These are phyloP conservation scores for Pagetopsis macropterus DNA, from an alignment of 2,797 vertebrate species.

Conservation along the genomic window DNA sequence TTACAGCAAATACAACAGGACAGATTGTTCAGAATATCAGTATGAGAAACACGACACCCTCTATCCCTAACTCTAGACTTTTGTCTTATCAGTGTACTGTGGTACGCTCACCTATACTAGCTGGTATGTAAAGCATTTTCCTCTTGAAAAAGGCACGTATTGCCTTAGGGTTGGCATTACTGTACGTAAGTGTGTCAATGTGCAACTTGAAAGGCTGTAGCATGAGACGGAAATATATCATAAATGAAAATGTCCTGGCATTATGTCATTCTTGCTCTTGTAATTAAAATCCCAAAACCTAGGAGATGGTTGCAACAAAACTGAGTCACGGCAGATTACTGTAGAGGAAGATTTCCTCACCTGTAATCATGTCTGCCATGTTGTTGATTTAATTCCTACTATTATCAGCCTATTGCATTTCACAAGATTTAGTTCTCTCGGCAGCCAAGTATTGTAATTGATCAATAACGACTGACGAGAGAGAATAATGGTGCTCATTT, in stretches of 20 bases:
- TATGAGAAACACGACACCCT: no score
- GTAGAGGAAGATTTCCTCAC: conserved; percentile 1
- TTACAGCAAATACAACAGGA: no score
- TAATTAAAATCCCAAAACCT: not conserved
- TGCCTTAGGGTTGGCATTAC: not conserved
- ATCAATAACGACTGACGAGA: not conserved
- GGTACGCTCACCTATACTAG: not conserved
- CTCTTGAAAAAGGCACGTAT: not conserved
- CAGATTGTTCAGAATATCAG: no score
- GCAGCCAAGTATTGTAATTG: not conserved
- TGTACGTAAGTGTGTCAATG: not conserved
- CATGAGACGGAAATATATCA: not conserved
- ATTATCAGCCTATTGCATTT: not conserved
- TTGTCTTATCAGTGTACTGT: not conserved
- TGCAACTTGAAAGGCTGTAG: not conserved
- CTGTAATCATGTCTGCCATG: not conserved
- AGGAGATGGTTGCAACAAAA: not conserved
- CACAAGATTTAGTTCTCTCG: not conserved
- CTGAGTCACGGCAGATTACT: not conserved
- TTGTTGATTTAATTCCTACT: not conserved
- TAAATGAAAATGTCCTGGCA: not conserved
- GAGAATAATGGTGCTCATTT: not conserved
- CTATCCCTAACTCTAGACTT: no score
- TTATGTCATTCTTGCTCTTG: not conserved
- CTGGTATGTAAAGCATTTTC: not conserved